These are phyloP conservation scores for Rhegmatorhina hoffmannsi DNA, from an alignment of 2,113 vertebrate genomes.

Conservation along the genomic window DNA sequence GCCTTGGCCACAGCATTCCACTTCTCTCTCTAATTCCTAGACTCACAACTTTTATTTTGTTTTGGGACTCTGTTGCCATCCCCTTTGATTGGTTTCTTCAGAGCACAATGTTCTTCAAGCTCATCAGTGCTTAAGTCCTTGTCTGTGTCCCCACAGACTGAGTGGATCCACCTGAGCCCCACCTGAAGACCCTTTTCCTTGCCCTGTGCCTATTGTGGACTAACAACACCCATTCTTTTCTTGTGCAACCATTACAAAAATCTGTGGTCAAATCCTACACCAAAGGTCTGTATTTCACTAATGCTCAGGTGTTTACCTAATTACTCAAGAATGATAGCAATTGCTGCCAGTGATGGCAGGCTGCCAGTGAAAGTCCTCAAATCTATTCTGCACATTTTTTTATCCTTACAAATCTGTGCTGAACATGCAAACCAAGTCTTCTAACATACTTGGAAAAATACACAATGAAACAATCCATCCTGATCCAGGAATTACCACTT, in stretches of 20 bases:
- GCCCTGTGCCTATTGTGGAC: neutral
- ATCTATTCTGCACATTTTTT: neutral
- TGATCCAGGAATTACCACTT: neutral
- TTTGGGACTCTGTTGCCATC: neutral
- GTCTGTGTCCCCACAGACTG: neutral
- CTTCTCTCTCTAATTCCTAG: neutral
- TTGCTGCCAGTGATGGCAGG: neutral
- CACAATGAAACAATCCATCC: neutral
- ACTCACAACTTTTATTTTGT: neutral
- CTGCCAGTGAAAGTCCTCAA: neutral
- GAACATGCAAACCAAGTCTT: neutral
- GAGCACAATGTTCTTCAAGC: neutral
- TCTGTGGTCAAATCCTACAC: neutral
- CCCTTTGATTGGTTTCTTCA: neutral
- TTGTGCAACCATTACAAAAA: neutral
- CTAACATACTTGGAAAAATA: neutral
- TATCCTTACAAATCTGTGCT: neutral
- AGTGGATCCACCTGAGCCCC: neutral
- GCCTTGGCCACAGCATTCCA: neutral
- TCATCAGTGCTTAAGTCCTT: neutral
- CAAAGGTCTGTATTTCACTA: neutral
- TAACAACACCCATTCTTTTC: rapidly evolving
- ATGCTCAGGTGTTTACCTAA: neutral
- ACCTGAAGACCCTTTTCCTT: neutral
- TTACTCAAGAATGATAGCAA: neutral